Percentiles rank a stretch among this genome's conserved stretches.
These are phyloP conservation scores for Eupithecia subumbrata DNA, from an alignment of 2,888 invertebrate genomes.

Conservation along the genomic window DNA sequence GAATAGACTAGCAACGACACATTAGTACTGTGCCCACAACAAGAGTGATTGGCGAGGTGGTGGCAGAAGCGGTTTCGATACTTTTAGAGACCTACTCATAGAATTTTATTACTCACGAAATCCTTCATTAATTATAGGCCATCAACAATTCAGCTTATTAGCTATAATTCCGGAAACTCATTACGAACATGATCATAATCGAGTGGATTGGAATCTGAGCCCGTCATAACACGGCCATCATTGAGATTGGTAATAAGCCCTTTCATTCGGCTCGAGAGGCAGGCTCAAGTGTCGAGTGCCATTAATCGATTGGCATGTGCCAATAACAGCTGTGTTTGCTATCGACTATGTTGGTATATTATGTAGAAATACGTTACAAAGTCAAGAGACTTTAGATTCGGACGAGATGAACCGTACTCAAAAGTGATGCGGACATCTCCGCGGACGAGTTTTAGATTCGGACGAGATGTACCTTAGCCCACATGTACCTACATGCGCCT, in stretches of 20 bases:
- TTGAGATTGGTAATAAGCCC: conserved; percentile 16
- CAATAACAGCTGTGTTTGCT: conserved; percentile 24
- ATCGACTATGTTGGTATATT: not conserved
- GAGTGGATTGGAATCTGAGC: not conserved
- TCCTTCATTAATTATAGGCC: not conserved
- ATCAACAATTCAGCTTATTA: not conserved
- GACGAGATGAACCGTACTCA: too few species aligned
- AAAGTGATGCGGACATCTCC: too few species aligned
- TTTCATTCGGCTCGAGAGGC: conserved; percentile 9
- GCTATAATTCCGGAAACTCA: not conserved
- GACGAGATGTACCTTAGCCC: too few species aligned
- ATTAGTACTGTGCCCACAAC: too few species aligned
- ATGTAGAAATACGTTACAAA: not conserved
- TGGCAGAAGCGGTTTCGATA: too few species aligned
- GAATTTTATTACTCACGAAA: not conserved
- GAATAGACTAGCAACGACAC: too few species aligned
- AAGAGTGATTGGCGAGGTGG: too few species aligned
- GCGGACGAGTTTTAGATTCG: too few species aligned
- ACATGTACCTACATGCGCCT: too few species aligned
- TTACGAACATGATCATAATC: not conserved
- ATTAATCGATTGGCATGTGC: conserved; percentile 26
- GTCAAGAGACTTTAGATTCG: too few species aligned
- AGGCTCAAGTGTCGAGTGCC: conserved; percentile 22
- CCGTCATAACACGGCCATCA: not conserved
- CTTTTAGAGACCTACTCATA: not conserved